Evolutionary conservation across 2,888 invertebrate genomes (phyloP).

Genomic region (Drosophila mulleri): DNA sequence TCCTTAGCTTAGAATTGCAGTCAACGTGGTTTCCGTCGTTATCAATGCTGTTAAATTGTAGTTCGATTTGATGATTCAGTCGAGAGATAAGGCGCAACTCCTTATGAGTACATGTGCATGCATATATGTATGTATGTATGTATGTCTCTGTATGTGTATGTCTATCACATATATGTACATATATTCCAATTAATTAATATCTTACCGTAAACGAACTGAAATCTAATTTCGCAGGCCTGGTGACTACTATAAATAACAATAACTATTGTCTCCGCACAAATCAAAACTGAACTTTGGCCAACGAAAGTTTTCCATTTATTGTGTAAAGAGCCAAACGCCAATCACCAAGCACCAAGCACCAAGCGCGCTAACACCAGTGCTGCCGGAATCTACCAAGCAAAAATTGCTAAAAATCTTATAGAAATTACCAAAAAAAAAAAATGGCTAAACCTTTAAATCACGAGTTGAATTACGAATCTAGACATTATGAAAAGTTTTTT

Average conservation of each 20-base stretch:
- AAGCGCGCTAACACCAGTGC: background rate
- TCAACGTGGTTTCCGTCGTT: slow-evolving; percentile 29
- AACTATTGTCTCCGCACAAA: slow-evolving; percentile 25
- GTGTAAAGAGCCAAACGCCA: background rate
- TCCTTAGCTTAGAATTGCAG: slow-evolving; percentile 1
- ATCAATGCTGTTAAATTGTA: slow-evolving; percentile 47
- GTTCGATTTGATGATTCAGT: slow-evolving; percentile 33
- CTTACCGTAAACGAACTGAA: slow-evolving; percentile 20
- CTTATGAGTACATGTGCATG: background rate
- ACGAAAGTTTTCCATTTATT: slow-evolving; percentile 23
- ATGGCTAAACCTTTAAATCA: too few species aligned
- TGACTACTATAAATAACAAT: slow-evolving; percentile 40
- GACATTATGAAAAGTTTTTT: too few species aligned
- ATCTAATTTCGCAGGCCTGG: slow-evolving; percentile 29
- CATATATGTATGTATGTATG: background rate
- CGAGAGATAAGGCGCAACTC: slow-evolving; percentile 42
- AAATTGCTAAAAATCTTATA: too few species aligned
- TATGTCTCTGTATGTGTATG: background rate
- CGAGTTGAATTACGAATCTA: too few species aligned
- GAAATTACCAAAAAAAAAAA: too few species aligned
- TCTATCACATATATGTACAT: background rate
- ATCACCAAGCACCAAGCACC: background rate
- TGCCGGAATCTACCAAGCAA: too few species aligned
- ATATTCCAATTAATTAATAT: slow-evolving; percentile 64
- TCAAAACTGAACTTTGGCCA: slow-evolving; percentile 43